These are phyloP conservation scores for Paramormyrops hopkinsi DNA, from an alignment of 2,797 vertebrate species.

Conservation along the genomic window DNA sequence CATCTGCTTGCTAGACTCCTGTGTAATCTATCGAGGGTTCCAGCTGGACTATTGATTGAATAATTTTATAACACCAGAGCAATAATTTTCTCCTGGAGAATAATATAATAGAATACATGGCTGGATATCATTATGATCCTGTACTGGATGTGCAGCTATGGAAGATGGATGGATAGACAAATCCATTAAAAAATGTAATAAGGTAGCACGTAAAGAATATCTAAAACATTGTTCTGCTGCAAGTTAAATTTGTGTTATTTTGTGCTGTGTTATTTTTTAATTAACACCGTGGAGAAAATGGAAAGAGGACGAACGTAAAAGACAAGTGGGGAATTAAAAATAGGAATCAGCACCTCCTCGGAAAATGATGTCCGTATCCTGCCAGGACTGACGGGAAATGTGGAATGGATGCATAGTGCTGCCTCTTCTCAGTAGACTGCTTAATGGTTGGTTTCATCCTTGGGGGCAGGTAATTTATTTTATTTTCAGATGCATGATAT, in stretches of 20 bases:
- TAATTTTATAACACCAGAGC: not conserved
- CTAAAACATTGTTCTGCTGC: not conserved
- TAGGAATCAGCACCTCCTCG: not conserved
- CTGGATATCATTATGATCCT: not conserved
- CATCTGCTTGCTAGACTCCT: not conserved
- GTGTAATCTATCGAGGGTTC: not conserved
- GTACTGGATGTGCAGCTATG: not conserved
- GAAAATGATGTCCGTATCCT: not conserved
- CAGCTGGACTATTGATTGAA: not conserved
- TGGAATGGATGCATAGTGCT: not conserved
- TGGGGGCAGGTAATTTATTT: not conserved
- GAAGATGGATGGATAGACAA: not conserved
- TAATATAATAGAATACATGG: not conserved
- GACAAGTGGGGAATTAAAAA: not conserved
- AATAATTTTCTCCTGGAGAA: conserved; percentile 6
- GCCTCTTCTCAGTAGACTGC: not conserved
- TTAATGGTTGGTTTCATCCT: not conserved
- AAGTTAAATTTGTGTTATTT: not conserved
- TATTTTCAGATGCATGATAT: not conserved
- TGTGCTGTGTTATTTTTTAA: not conserved
- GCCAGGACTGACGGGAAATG: not conserved
- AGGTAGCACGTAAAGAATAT: not conserved
- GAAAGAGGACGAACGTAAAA: not conserved
- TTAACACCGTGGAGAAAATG: not conserved
- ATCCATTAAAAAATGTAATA: not conserved